phyloP scores from a whole-genome alignment of 2,888 invertebrate species.

The Eupithecia abbreviata region DNA sequence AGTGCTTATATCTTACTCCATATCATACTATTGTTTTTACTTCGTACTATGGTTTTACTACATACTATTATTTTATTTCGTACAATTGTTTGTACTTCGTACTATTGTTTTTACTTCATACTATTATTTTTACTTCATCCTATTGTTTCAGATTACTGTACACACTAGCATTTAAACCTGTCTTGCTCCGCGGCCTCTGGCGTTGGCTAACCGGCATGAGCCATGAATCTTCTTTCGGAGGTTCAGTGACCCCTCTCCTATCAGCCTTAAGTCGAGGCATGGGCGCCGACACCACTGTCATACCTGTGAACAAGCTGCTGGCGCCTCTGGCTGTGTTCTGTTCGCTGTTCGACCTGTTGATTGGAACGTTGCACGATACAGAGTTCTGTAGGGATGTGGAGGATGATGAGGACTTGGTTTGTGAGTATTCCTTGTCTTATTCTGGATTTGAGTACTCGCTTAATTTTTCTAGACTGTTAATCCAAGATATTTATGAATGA shows the following conservation, averaged over 20 bases:
- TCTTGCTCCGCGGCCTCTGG: slow-evolving; percentile 91
- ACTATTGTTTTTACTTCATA: no score
- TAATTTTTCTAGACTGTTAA: no score
- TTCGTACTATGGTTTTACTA: no score
- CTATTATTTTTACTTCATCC: background rate
- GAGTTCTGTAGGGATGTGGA: slow-evolving; percentile 87
- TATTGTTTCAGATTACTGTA: slow-evolving; percentile 85
- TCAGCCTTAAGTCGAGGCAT: slow-evolving; percentile 88
- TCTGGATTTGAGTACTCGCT: no score
- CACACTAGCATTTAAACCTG: slow-evolving; percentile 90
- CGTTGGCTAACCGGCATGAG: slow-evolving; percentile 78
- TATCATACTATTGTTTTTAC: no score
- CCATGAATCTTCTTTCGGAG: slow-evolving; percentile 70
- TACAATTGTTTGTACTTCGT: no score
- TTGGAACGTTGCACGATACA: slow-evolving; percentile 93
- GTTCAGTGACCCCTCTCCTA: slow-evolving; percentile 83
- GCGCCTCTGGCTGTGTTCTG: slow-evolving; percentile 93
- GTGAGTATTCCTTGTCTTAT: slow-evolving; percentile 54
- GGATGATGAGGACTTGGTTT: slow-evolving; percentile 66
- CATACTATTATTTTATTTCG: no score
- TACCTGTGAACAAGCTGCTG: slow-evolving; percentile 87
- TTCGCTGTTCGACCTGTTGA: slow-evolving; percentile 90
- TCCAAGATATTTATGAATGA: no score
- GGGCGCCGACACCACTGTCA: slow-evolving; percentile 79
- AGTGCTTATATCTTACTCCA: no score